Evolutionary conservation across 2,888 invertebrate genomes (phyloP), one percentile per base, ranked within the genome.

Genomic region (Ichneumoninae sp.): DNA sequence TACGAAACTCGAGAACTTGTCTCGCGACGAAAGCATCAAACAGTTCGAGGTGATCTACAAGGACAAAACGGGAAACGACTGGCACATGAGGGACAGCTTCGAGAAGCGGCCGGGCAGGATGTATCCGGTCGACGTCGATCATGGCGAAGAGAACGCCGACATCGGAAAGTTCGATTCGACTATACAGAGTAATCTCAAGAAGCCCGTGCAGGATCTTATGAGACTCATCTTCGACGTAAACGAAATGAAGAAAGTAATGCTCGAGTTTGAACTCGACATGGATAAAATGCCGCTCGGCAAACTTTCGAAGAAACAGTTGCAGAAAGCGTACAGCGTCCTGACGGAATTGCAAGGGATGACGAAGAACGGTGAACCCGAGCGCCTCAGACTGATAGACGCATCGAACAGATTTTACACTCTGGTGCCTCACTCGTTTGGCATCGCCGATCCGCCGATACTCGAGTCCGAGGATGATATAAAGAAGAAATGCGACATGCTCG

Each of bases 271-370:
- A 94, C 97, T 99, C 88, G 99, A 99, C 93, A 96, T 98, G 89
- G 98, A 98, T 86, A 99, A 99, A 94, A 99, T 99, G 99, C 99
- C 99, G 0, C 94, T 99, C 8, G 99, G 99, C 30, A 99, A 99
- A 94, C 94, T 99, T 13, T 98, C 98, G 1, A 96, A 97, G 92
- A 96, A 97, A 78, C 98, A 99, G 94, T 96, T 99, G 80, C 96
- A 97, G 91, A 95, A 96, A 50, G 99, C 99, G 0, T 99, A 97
- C 92, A 94, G 94, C 73, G 97, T 99, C 0, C 94, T 99, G 30
- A 95, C 96, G 0, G 96, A 97, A 89, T 92, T 97, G 16, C 95
- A 96, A 88, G 94, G 94, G 10, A 89, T 95, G 0, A 94, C 97
- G 3, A 95, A 95, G 68, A 94, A 94, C 1, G 95, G 95, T 1